Base-by-base conservation (phyloP, 2,113 vertebrate genomes). In the Anguilla rostrata region DNA sequence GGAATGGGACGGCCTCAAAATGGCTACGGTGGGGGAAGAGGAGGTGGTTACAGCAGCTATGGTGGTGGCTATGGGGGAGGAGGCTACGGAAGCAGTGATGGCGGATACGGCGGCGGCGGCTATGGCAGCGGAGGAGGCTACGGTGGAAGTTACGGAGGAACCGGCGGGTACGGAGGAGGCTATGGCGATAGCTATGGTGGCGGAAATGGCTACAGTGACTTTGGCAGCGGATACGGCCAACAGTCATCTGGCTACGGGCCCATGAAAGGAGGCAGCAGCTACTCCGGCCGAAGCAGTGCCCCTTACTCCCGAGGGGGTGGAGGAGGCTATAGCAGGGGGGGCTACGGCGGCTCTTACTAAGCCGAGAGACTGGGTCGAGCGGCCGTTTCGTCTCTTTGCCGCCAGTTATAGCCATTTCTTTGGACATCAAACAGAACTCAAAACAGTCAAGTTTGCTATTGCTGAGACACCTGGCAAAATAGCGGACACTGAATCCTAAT, bases 161-260 rank as follows among this genome's bases (percentile, higher is more conserved):
- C 92, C 29, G 95, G 92, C 6, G 84, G 88, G 34, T 90, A 90
- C 20, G 89, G 90, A 34, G 92, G 91, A 34, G 92, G 94, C 56
- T 96, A 95, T 66, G 93, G 95, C 81, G 96, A 96, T 83, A 93
- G 95, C 34, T 95, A 95, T 91, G 96, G 97, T 86, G 96, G 96
- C 89, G 97, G 97, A 53, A 98, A 97, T 91, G 97, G 97, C 90
- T 98, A 97, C 95, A 97, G 94, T 88, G 97, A 97, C 90, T 98
- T 98, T 92, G 97, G 97, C 90, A 96, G 94, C 94, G 89, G 93
- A 20, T 98, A 98, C 88, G 96, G 94, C 87, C 97, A 98, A 94
- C 97, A 98, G 34, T 94, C 95, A 57, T 97, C 97, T 39, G 95
- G 96, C 9, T 98, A 98, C 43, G 97, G 97, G 57, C 97, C 97